These are phyloP conservation scores for Brienomyrus brachyistius DNA, from an alignment of 2,113 vertebrate genomes.

Conservation along the genomic window DNA sequence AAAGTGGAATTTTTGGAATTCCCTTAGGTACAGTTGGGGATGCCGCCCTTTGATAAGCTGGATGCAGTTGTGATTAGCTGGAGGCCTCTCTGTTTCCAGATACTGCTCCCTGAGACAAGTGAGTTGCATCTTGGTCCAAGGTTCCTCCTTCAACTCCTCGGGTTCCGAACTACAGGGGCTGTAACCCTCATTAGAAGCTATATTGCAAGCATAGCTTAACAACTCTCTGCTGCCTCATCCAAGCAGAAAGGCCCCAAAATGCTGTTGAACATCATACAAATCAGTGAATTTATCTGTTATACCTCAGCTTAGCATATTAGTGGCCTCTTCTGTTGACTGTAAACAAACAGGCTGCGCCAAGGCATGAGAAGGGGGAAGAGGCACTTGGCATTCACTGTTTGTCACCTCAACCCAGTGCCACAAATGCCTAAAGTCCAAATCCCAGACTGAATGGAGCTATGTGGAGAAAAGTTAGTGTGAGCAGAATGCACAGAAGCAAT, in stretches of 20 bases:
- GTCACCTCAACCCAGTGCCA: background rate
- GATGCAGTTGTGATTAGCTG: background rate
- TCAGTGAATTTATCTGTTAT: background rate
- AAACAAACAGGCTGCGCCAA: background rate
- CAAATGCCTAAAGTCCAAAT: background rate
- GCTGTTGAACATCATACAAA: background rate
- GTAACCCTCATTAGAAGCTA: background rate
- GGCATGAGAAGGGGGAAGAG: background rate
- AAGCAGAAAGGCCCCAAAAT: background rate
- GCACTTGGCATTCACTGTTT: conserved; percentile 8
- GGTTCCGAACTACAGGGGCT: background rate
- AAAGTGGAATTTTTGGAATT: conserved; percentile 1
- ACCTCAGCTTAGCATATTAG: background rate
- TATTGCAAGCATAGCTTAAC: background rate
- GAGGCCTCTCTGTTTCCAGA: background rate
- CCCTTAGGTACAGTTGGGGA: background rate
- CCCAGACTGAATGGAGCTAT: conserved; percentile 4
- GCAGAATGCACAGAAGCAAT: background rate
- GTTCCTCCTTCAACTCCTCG: background rate
- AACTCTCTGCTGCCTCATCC: background rate
- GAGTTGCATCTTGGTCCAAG: background rate
- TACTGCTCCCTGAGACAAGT: background rate
- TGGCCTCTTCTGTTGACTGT: background rate
- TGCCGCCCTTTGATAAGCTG: background rate
- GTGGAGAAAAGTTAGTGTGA: conserved; percentile 11